Conservation (phyloP, 2,888 invertebrate species). For the Campoletis raptor region DNA sequence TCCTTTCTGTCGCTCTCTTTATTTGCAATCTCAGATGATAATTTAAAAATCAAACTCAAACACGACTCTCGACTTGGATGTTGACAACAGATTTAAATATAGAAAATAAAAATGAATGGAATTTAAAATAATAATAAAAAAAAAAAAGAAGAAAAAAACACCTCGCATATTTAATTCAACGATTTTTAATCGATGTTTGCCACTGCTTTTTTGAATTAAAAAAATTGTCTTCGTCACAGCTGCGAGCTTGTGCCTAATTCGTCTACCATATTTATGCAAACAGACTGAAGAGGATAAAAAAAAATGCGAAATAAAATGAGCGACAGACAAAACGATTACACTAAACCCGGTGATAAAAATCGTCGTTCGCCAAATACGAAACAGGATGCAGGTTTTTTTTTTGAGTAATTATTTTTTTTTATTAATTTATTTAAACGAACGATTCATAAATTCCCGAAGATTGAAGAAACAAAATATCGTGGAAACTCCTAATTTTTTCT, state of each 20-base stretch:
- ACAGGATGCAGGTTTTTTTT: conserved; percentile 44
- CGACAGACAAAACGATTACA: conserved; percentile 35
- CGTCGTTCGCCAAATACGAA: conserved; percentile 43
- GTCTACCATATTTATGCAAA: conserved; percentile 16
- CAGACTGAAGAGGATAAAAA: not conserved
- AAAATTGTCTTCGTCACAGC: not conserved
- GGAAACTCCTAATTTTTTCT: conserved; percentile 16
- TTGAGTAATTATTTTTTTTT: conserved; percentile 33
- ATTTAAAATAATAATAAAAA: too few species aligned
- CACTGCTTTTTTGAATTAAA: conserved; percentile 4
- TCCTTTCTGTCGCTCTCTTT: conserved; percentile 8
- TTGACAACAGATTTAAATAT: conserved; percentile 49
- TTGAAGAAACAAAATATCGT: conserved; percentile 13
- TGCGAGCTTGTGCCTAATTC: conserved; percentile 2
- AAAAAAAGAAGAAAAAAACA: conserved; percentile 15
- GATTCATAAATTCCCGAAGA: not conserved
- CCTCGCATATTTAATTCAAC: conserved; percentile 39
- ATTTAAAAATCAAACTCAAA: conserved; percentile 14
- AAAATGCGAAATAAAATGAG: not conserved
- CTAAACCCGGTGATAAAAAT: conserved; percentile 51
- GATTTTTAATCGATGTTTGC: conserved; percentile 39
- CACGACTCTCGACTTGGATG: conserved; percentile 10
- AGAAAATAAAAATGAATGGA: conserved; percentile 20
- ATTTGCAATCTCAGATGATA: conserved; percentile 23
- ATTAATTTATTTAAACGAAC: not conserved